These are phyloP conservation scores for Chauna torquata DNA, from an alignment of 2,113 vertebrate species.

Conservation along the genomic window DNA sequence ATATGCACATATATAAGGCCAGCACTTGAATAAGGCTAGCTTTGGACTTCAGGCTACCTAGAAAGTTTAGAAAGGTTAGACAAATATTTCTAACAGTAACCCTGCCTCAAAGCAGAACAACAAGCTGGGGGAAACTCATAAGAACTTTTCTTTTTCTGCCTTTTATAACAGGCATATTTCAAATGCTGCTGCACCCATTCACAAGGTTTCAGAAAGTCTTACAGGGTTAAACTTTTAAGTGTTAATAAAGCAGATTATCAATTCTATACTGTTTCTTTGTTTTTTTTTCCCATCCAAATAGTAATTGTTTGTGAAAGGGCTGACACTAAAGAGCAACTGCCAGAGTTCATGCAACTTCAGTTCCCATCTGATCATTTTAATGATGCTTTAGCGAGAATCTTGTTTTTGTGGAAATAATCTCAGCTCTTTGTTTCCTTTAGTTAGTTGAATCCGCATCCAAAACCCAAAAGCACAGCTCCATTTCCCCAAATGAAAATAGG, in stretches of 20 bases:
- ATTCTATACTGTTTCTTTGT: background rate
- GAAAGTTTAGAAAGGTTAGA: constrained; percentile 19
- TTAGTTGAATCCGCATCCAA: background rate
- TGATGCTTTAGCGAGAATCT: constrained; percentile 20
- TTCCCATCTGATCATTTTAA: constrained; percentile 41
- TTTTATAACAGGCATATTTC: background rate
- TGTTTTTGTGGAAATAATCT: constrained; percentile 22
- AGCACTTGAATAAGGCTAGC: background rate
- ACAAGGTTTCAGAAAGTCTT: background rate
- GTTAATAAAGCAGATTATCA: constrained; percentile 48
- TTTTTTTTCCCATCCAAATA: background rate
- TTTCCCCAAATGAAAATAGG: background rate
- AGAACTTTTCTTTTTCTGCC: background rate
- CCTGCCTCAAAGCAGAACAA: constrained; percentile 39
- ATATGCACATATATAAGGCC: background rate
- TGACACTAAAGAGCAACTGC: constrained; percentile 21
- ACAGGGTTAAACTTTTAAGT: constrained; percentile 2
- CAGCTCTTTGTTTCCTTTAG: constrained; percentile 10
- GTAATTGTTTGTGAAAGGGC: constrained; percentile 32
- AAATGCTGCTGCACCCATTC: background rate
- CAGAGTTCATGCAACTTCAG: constrained; percentile 38
- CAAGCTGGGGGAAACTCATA: background rate
- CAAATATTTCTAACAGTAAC: background rate
- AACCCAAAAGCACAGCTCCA: background rate
- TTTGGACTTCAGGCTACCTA: constrained; percentile 47